phyloP scores from a whole-genome alignment of 1,140 invertebrate genomes.

The Bombus cullumanus region DNA sequence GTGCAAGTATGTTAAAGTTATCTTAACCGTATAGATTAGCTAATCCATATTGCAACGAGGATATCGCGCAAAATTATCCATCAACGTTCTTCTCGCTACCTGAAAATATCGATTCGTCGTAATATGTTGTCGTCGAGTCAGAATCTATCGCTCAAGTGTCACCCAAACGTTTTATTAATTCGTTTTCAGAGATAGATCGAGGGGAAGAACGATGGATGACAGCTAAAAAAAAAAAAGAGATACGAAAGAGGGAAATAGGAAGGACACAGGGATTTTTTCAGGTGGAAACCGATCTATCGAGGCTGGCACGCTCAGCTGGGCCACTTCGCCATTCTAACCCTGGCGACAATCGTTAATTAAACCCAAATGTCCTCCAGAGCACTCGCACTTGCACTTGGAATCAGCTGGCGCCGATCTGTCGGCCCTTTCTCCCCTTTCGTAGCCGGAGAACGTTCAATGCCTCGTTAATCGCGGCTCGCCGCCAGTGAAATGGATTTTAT shows the following conservation, averaged over 20 bases:
- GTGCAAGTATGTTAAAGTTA: not conserved
- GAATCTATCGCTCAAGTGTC: not conserved
- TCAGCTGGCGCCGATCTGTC: constrained; percentile 9
- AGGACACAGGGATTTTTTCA: not conserved
- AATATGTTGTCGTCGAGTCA: not conserved
- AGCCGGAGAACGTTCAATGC: constrained; percentile 39
- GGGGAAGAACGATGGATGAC: no score
- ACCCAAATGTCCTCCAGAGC: constrained; percentile 45
- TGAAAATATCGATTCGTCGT: not conserved
- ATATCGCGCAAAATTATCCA: not conserved
- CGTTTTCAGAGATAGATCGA: not conserved
- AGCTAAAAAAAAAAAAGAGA: not conserved
- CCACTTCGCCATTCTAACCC: constrained; percentile 41
- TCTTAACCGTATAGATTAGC: not conserved
- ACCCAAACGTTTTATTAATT: constrained; percentile 31
- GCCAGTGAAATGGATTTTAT: constrained; percentile 49
- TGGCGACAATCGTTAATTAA: constrained; percentile 68
- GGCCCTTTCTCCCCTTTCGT: not conserved
- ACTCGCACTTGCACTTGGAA: constrained; percentile 59
- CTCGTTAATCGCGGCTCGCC: constrained; percentile 55
- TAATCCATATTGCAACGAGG: not conserved
- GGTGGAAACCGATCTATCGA: constrained; percentile 12
- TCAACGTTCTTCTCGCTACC: not conserved
- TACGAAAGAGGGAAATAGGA: not conserved
- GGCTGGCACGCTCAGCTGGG: constrained; percentile 14